A percentile compares a stretch with the other conserved stretches of the same genome.
Conservation (phyloP, 2,888 invertebrate species). For the Galerucella pusilla region DNA sequence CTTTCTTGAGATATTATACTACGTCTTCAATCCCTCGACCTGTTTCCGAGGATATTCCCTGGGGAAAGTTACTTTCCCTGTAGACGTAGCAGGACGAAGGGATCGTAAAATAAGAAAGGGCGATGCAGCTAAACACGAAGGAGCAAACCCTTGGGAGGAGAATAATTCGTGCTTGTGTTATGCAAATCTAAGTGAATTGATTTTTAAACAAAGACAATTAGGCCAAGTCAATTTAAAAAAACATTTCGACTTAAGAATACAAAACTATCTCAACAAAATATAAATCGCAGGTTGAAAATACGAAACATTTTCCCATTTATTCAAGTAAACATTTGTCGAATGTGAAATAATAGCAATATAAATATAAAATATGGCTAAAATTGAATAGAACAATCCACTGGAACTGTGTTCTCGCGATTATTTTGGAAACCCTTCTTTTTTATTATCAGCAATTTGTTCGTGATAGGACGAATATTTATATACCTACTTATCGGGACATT, state of each 20-base stretch:
- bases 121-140: constrained; percentile 25
- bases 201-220: constrained; percentile 2
- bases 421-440: too few species aligned
- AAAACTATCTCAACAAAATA: background rate
- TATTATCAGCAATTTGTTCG: too few species aligned
- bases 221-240: background rate
- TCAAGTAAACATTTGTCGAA: too few species aligned
- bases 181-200: background rate
- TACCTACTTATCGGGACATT: too few species aligned
- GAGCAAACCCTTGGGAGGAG: constrained; percentile 24
- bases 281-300: background rate
- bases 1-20: constrained; percentile 35
- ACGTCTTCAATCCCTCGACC: constrained; percentile 32
- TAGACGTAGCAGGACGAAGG: constrained; percentile 21
- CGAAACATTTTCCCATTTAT: background rate
- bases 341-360: too few species aligned
- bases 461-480: too few species aligned
- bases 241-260: background rate
- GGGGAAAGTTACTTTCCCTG: constrained; percentile 27
- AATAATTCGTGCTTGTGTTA: constrained; percentile 11
- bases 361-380: too few species aligned
- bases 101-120: constrained; percentile 33
- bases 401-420: too few species aligned
- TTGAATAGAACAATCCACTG: too few species aligned
- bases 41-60: constrained; percentile 23